phyloP scores from a whole-genome alignment of 2,113 vertebrate genomes.

The Rhinolophus sinicus region DNA sequence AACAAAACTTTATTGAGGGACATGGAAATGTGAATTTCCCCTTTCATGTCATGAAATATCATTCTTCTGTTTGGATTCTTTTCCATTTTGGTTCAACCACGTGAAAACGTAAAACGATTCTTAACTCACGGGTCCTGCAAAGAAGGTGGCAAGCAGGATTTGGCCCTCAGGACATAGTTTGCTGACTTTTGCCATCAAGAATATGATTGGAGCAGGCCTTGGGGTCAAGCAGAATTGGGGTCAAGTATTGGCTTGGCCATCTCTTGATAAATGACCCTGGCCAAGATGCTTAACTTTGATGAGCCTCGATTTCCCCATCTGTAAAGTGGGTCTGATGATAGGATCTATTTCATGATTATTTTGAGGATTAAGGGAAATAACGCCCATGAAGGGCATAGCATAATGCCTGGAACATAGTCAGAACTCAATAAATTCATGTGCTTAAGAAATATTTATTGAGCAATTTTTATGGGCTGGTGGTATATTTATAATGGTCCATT shows the following conservation, averaged over 20 bases:
- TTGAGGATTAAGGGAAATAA: neutral
- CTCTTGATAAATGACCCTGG: neutral
- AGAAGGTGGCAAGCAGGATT: neutral
- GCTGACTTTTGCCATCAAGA: neutral
- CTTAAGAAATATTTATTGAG: neutral
- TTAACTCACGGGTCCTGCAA: neutral
- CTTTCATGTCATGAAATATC: neutral
- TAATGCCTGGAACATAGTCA: neutral
- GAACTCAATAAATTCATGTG: neutral
- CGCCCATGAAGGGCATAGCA: neutral
- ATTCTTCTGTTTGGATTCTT: neutral
- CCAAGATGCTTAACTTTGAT: neutral
- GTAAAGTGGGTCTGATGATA: neutral
- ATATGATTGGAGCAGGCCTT: neutral
- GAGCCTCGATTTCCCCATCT: neutral
- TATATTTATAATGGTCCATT: neutral
- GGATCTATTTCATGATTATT: neutral
- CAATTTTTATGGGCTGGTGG: neutral
- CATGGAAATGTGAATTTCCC: neutral
- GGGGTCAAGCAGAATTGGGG: neutral
- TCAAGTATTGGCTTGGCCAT: neutral
- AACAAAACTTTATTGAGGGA: neutral
- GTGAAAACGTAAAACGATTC: neutral
- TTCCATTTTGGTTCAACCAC: neutral
- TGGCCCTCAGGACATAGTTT: accelerated